Evolutionary conservation across 2,113 vertebrate species (phyloP), one percentile per base, ranked within the genome.

Genomic region (Phaetusa simplex): DNA sequence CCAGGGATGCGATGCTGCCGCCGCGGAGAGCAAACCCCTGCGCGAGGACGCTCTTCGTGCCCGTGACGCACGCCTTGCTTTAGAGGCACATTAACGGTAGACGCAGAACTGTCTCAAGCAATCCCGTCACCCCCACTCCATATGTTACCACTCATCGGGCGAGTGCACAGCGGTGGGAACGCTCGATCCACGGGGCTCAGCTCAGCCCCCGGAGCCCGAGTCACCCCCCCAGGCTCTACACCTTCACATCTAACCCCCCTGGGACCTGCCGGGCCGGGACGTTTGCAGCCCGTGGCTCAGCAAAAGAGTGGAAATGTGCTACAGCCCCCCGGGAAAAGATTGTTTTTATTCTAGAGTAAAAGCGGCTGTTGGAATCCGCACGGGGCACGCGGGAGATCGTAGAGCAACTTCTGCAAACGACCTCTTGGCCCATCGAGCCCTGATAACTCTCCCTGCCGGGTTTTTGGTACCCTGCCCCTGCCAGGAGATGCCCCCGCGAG

Each of bases 321-420:
- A 1, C 0, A n/a, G 69, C 15, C n/a, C 49, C 53, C 50, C n/a
- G 59, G 6, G 3, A 9, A 47, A 77, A 61, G 8, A 2, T 5
- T 16, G 32, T 2, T 69, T 95, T 83, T 36, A 20, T 64, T 73
- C 72, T 8, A 23, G 27, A 4, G 6, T 5, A n/a, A 8, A 62
- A 71, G 65, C 0, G 30, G 12, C 49, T 34, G 9, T 17, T 69
- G 85, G 49, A 38, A 8, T 10, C 73, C 9, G 42, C 61, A n/a
- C 1, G 0, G 52, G 40, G 49, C 19, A 20, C 1, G 0, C 0
- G 0, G n/a, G 42, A 42, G 11, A 26, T 21, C 1, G 4, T 8
- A 59, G 3, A 78, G 5, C 29, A 17, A 26, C 78, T 87, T 42
- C 12, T 24, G 19, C 69, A 34, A 40, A 43, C 64, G 20, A 38